Evolutionary conservation across 2,797 vertebrate genomes (phyloP), one percentile per base, ranked within the genome.

Genomic region (Myiotriccus ornatus): DNA sequence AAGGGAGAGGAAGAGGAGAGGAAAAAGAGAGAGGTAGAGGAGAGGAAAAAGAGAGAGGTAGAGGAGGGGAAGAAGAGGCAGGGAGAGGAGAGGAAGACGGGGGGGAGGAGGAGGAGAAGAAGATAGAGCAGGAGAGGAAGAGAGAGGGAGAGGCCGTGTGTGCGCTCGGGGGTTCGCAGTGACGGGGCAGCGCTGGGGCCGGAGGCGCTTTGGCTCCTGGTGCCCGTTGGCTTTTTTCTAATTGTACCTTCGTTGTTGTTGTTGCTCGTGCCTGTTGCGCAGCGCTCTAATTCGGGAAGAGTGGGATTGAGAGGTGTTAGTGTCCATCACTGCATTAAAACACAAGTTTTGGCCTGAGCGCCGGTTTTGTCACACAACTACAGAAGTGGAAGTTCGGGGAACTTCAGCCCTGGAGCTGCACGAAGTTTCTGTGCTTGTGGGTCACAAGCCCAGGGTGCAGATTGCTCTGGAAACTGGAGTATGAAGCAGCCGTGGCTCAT

Each of bases 401-500:
- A 4, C 4, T 62, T 20, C 4, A 37, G 82, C 7, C 6, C 39
- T 17, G 43, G 21, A 30, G 41, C 65, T 22, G 68, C 34, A 1
- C 0, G 0, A 6, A 0, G 62, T 63, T n/a, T 34, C 19, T 9
- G 14, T 21, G 32, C 25, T 14, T 8, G 21, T 1, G 27, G 30
- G 30, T 34, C 55, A 4, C 16, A 7, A 9, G 32, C 34, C 5
- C 14, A 0, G 9, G 44, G 25, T 5, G 32, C 12, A 62, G 21
- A 12, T 6, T 14, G 25, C 41, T 57, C 25, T 53, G 74, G 25
- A 53, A 46, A 43, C 3, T 22, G n/a, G 13, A 24, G 15, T 9
- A 2, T 9, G 25, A 39, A 62, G 6, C 28, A 9, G 20, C 30
- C 8, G 0, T 3, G 39, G 22, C 11, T 14, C 10, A 0, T 2